Percentiles rank a stretch among this genome's conserved stretches.
phyloP scores from a whole-genome alignment of 2,113 vertebrate species.

The Corythornis cristatus region DNA sequence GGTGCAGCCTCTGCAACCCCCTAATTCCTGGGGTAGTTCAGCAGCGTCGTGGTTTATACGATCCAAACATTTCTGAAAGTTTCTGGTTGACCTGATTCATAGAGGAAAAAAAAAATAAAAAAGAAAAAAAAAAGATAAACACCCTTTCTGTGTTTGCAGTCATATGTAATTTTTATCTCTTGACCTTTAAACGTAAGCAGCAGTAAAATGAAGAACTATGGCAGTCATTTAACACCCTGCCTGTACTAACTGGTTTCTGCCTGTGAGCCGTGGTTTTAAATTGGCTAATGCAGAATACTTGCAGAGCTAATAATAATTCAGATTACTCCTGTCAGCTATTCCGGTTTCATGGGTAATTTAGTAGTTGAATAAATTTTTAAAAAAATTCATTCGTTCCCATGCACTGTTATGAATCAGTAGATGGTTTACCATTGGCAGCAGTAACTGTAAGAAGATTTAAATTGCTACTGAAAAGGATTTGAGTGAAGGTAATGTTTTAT shows the following conservation, averaged over 20 bases:
- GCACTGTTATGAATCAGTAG: constrained; percentile 95
- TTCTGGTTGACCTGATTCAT: constrained; percentile 71
- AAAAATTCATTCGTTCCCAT: constrained; percentile 98
- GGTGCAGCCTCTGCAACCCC: background rate
- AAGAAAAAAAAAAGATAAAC: constrained; percentile 67
- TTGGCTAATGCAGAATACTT: constrained; percentile 88
- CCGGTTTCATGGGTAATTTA: constrained; percentile 99
- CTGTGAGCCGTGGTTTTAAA: constrained; percentile 86
- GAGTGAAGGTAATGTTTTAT: constrained; percentile 99
- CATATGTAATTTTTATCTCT: constrained; percentile 86
- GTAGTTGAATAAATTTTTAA: constrained; percentile 99
- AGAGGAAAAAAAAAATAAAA: background rate
- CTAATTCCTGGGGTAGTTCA: background rate
- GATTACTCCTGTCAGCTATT: constrained; percentile 99
- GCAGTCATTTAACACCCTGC: constrained; percentile 84
- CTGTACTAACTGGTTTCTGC: constrained; percentile 85
- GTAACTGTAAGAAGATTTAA: constrained; percentile 99
- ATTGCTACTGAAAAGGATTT: constrained; percentile 98
- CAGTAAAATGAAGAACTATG: constrained; percentile 85
- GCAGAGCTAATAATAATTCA: constrained; percentile 97
- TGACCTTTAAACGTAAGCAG: constrained; percentile 86
- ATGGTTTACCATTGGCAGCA: constrained; percentile 88
- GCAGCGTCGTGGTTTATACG: background rate
- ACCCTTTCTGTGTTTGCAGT: constrained; percentile 79
- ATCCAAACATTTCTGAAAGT: constrained; percentile 66